Percentiles rank a stretch among this genome's conserved stretches.
Evolutionary conservation across 2,113 vertebrate genomes (phyloP).

Genomic region (pig (Sus scrofa)): T2T-Sscrofa CM000812.6:258358501-258359000

Average conservation of each 20-base stretch:
- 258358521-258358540: conserved; percentile 17
- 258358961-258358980: background rate
- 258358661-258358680: background rate
- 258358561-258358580: conserved; percentile 49
- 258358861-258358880: background rate
- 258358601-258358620: background rate
- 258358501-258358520: background rate
- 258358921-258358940: background rate
- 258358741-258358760: background rate
- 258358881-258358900: background rate
- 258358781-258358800: conserved; percentile 6
- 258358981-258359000: background rate
- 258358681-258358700: background rate
- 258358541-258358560: background rate
- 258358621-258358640: background rate
- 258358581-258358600: background rate
- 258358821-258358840: background rate
- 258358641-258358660: background rate
- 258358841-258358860: background rate
- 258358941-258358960: background rate
- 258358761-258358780: background rate
- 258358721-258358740: background rate
- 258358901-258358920: background rate
- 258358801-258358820: background rate
- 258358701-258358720: background rate